Base-by-base conservation (phyloP, 2,797 vertebrate species). In the Paramormyrops hopkinsi region DNA sequence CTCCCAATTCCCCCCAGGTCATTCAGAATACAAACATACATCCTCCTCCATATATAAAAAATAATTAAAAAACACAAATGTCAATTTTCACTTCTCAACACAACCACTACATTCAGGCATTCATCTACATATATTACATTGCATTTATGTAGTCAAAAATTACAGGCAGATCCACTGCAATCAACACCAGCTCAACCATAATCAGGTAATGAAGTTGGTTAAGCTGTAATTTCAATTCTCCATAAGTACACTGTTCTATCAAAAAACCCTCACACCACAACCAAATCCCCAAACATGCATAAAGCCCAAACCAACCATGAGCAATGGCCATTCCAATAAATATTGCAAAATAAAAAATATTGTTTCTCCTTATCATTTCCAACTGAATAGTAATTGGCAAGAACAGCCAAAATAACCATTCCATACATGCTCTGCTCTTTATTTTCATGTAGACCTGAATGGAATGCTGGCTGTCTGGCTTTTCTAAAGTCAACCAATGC, bases 291-390 rank as follows among this genome's bases (percentile, higher is more conserved):
- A n/a, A 17, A 33, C 53, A n/a, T 11, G 50, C 41, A 84, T 44
- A 50, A 51, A 69, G 41, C 4, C 41, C 56, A 89, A 86, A 69
- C n/a, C 14, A 87, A 51, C 83, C 46, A 86, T 86, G 83, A 53
- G 4, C 12, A 50, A 85, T 53, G 46, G 22, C n/a, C 11, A 86
- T 86, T 86, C 48, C 50, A 86, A 76, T 76, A 76, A 76, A 76
- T 76, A 41, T 19, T 76, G 29, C 69, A 41, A 76, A 76, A 76
- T 41, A 37, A 29, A 51, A 22, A 50, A n/a, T 11, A 4, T 48
- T 53, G 14, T 33, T 53, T 19, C 5, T 6, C 22, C n/a, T 17
- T 86, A 86, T 7, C 17, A 84, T 48, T 82, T 46, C 41, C 76
- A 82, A 22, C 76, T 82, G 19, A 82, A 82, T n/a, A 46, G 41